Evolutionary conservation across 2,888 invertebrate genomes (phyloP).

Genomic region (Unio pictorum): DNA sequence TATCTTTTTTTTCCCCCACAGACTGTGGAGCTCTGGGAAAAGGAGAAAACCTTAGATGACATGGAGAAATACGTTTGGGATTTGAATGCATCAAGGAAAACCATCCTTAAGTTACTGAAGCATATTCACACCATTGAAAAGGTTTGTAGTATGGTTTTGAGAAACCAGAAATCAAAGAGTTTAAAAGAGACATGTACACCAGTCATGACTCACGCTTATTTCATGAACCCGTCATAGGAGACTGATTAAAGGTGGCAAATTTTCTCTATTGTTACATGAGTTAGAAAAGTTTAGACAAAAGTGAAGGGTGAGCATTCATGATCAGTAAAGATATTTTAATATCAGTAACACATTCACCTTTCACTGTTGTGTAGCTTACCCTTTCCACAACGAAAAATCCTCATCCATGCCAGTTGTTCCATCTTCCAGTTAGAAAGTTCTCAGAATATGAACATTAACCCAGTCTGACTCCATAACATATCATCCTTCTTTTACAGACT

Average conservation of each 20-base stretch:
- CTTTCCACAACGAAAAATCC: too few species aligned
- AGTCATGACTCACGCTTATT: not conserved
- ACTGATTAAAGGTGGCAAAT: conserved; percentile 9
- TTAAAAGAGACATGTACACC: not conserved
- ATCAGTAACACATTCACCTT: too few species aligned
- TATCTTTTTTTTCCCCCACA: conserved; percentile 57
- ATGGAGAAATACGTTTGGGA: conserved; percentile 92
- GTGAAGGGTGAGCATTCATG: too few species aligned
- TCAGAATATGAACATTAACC: too few species aligned
- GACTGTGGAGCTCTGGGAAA: conserved; percentile 90
- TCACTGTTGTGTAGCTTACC: too few species aligned
- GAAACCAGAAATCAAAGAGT: not conserved
- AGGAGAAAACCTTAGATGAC: conserved; percentile 84
- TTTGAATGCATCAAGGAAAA: conserved; percentile 79
- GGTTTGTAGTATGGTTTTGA: conserved; percentile 18
- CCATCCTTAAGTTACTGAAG: conserved; percentile 72
- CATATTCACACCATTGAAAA: conserved; percentile 32
- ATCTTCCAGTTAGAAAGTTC: too few species aligned
- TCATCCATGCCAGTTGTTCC: too few species aligned
- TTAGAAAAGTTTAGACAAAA: too few species aligned
- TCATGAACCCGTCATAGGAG: not conserved
- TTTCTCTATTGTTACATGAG: too few species aligned
- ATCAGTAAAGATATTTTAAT: too few species aligned
- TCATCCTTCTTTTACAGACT: too few species aligned
- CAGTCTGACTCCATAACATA: too few species aligned